Conservation (phyloP, 92 coral and sea anemone genomes). For the Zoanthus solanderi region DNA sequence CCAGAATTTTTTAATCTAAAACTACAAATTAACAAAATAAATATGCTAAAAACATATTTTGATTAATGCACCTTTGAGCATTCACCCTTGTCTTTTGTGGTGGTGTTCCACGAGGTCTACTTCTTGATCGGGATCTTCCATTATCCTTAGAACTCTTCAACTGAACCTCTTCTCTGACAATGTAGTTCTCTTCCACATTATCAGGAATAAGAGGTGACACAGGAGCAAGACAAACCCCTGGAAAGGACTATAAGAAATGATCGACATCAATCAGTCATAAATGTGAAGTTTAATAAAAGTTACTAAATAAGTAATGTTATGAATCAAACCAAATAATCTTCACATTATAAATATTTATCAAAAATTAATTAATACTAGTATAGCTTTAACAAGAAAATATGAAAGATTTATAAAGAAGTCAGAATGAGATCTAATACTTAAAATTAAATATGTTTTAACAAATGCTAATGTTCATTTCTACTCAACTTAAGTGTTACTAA, state of each 20-base stretch:
- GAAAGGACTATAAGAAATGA: neutral
- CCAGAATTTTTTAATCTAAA: neutral
- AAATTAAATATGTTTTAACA: no score
- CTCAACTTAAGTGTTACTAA: no score
- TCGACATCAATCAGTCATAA: neutral
- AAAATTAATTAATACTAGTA: no score
- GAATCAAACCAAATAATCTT: no score
- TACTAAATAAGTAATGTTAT: no score
- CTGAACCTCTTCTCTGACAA: conserved; percentile 29
- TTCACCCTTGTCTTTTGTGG: conserved; percentile 43
- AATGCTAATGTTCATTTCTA: no score
- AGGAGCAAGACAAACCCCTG: conserved; percentile 30
- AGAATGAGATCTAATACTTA: no score
- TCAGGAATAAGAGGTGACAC: conserved; percentile 34
- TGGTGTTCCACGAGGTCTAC: conserved; percentile 44
- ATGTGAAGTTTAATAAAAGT: no score
- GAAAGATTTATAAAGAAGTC: no score
- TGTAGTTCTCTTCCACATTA: conserved; percentile 34
- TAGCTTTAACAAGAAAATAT: no score
- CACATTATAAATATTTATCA: no score
- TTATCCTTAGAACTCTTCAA: conserved; percentile 11
- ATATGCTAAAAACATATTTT: neutral
- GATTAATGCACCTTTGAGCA: conserved; percentile 38
- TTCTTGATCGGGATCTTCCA: conserved; percentile 27
- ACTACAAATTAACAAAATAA: neutral